Base-by-base conservation (phyloP, 2,797 vertebrate species). In the Loris lydekkerianus region DNA sequence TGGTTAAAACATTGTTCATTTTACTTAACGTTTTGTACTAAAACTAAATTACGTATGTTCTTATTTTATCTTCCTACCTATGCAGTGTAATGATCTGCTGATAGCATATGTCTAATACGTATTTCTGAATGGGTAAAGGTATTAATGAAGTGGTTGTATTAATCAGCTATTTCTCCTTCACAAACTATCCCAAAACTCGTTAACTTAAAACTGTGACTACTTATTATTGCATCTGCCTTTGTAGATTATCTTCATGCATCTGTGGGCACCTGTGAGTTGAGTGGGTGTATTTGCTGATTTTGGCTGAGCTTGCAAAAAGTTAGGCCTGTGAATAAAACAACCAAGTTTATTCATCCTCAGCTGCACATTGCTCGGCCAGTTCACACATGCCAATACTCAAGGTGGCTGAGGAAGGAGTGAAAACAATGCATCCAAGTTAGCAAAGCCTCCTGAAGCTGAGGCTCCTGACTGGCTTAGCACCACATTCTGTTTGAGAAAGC, bases 1-100 rank as follows among this genome's bases (percentile, higher is more conserved):
- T 61, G 25, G 1, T 61, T 53, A 76, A 85, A 90, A 83, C 6
- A 65, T 18, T 82, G 65, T 69, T 9, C 10, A 43, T 65, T 86
- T 83, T 86, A 83, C 15, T 86, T 53, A 63, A 56, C 1, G 21
- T 75, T 61, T 81, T 70, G 11, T 29, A 63, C 20, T 81, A 49
- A 60, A 61, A 73, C 56, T 88, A 90, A 65, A 25, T 70, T 76
- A 34, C 3, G 2, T 85, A 7, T 60, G 23, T 58, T 78, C 20
- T 61, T 77, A 67, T 77, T 76, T 73, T 96, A 43, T 87, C n/a
- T 73, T 34, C 82, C 13, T 89, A 10, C 63, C 27, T 31, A 2
- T 63, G 14, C 23, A 29, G 13, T 25, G 29, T 23, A 86, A 14
- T 93, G 67, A 9, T 78, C 65, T 86, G 1, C 37, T 80, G 56